phyloP scores from a whole-genome alignment of 2,888 invertebrate genomes.

The Cosmia trapezina region DNA sequence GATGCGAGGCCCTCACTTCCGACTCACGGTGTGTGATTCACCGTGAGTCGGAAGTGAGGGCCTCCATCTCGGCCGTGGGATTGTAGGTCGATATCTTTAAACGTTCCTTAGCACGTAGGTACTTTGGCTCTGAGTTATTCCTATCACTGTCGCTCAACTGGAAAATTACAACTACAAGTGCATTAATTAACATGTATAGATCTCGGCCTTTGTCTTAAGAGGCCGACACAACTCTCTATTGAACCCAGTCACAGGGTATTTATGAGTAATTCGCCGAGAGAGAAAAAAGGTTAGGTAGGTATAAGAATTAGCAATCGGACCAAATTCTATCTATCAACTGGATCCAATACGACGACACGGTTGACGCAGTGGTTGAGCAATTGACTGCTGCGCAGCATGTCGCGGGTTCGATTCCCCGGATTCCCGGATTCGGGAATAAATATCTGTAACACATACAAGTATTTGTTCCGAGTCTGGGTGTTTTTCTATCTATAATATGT shows the following conservation, averaged over 20 bases:
- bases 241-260: too few relatives aligned
- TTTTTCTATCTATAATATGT: too few relatives aligned
- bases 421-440: too few relatives aligned
- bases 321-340: background rate
- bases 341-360: background rate
- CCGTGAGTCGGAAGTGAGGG: too few relatives aligned
- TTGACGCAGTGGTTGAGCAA: too few relatives aligned
- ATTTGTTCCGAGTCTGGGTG: too few relatives aligned
- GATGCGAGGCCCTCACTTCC: background rate
- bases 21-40: background rate
- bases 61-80: too few relatives aligned
- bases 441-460: too few relatives aligned
- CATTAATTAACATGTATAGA: background rate
- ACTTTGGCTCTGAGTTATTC: background rate
- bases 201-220: background rate
- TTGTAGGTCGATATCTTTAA: background rate
- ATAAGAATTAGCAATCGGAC: background rate
- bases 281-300: background rate
- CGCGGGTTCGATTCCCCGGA: too few relatives aligned
- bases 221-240: background rate
- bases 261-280: too few relatives aligned
- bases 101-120: background rate
- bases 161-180: background rate
- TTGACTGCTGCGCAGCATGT: too few relatives aligned
- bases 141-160: background rate